These are phyloP conservation scores for Orthosia gracilis DNA, from an alignment of 2,888 invertebrate genomes.

Conservation along the genomic window DNA sequence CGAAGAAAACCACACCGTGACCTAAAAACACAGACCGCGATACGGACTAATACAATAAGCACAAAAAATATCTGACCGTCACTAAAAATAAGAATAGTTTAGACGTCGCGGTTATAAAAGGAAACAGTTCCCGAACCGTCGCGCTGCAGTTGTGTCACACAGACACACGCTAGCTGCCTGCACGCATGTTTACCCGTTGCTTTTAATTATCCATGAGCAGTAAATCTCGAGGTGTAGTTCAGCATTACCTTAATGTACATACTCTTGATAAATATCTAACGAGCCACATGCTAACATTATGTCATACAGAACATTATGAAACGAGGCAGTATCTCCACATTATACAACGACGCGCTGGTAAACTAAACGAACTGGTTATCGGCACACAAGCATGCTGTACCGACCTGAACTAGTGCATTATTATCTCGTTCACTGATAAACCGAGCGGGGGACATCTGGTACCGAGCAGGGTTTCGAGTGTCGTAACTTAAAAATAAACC, in stretches of 20 bases:
- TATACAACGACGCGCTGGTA: conserved; percentile 50
- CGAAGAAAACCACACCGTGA: conserved; percentile 69
- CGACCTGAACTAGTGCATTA: conserved; percentile 76
- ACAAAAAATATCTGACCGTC: conserved; percentile 67
- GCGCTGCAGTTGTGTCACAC: conserved; percentile 71
- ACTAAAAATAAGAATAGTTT: conserved; percentile 72
- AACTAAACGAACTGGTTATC: conserved; percentile 73
- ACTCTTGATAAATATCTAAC: conserved; percentile 73
- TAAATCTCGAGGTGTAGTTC: conserved; percentile 77
- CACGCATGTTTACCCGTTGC: conserved; percentile 75
- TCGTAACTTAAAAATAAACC: conserved; percentile 72
- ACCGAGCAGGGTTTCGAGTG: conserved; percentile 76
- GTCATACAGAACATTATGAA: conserved; percentile 71
- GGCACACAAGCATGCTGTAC: conserved; percentile 70
- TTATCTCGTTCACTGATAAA: conserved; percentile 83
- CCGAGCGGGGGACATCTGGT: conserved; percentile 82
- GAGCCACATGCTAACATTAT: conserved; percentile 75
- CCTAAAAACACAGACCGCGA: conserved; percentile 70
- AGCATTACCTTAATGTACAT: conserved; percentile 71
- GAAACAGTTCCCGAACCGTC: conserved; percentile 74
- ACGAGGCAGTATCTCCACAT: conserved; percentile 58
- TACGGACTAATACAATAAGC: conserved; percentile 65
- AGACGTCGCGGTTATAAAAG: conserved; percentile 70
- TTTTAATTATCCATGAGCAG: conserved; percentile 72
- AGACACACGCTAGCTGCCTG: conserved; percentile 67